Percentiles rank a stretch among this genome's conserved stretches.
phyloP scores from a whole-genome alignment of 2,113 vertebrate genomes.

The Phalacrocorax aristotelis region DNA sequence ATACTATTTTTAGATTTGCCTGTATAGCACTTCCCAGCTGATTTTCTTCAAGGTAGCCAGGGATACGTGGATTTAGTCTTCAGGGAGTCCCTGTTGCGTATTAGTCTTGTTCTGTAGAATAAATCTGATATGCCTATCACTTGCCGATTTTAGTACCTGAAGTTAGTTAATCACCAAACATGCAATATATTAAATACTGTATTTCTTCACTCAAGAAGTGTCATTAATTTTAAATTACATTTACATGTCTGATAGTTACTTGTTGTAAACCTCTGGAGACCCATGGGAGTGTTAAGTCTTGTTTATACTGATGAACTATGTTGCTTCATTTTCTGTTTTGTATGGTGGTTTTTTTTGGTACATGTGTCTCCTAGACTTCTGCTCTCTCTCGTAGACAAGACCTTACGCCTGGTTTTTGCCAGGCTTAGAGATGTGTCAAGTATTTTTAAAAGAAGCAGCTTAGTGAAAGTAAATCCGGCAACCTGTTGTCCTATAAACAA shows the following conservation, averaged over 20 bases:
- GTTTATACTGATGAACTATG: background rate
- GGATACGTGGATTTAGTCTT: background rate
- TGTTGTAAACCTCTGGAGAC: background rate
- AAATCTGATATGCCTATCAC: background rate
- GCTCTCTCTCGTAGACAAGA: background rate
- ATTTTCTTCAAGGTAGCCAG: background rate
- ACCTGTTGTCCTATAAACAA: background rate
- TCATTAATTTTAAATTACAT: background rate
- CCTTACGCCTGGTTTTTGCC: background rate
- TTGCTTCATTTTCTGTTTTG: background rate
- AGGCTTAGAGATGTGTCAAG: background rate
- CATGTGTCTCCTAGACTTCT: background rate
- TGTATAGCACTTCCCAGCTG: background rate
- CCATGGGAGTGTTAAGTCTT: background rate
- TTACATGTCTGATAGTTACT: background rate
- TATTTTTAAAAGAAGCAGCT: background rate
- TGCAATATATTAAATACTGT: background rate
- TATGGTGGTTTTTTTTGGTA: background rate
- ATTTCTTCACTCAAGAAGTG: background rate
- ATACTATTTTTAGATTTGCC: background rate
- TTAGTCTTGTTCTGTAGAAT: background rate
- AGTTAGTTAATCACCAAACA: background rate
- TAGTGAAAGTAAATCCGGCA: slow-evolving; percentile 7
- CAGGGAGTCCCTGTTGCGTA: background rate
- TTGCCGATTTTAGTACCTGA: background rate